Percentiles rank a stretch among this genome's conserved stretches.
phyloP scores from a whole-genome alignment of 1,140 invertebrate species.

The Eulimnadia texana region DNA sequence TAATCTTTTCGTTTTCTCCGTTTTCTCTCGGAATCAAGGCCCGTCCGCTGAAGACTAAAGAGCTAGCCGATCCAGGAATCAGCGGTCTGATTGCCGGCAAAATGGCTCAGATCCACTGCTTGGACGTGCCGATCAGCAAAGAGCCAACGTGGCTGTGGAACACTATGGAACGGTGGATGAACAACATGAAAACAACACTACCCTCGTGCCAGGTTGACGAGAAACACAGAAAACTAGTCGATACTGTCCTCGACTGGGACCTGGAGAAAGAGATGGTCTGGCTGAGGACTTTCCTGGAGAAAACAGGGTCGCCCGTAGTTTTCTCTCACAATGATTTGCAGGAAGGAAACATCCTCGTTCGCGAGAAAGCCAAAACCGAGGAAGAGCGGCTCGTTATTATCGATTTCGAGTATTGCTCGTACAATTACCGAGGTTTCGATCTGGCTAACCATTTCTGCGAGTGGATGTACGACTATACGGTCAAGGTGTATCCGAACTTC shows the following conservation, averaged over 20 bases:
- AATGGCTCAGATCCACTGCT: slow-evolving; percentile 75
- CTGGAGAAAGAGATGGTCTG: slow-evolving; percentile 21
- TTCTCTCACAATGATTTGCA: slow-evolving; percentile 96
- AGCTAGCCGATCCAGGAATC: slow-evolving; percentile 57
- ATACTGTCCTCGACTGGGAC: neutral
- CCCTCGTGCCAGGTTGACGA: neutral
- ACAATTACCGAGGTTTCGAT: slow-evolving; percentile 88
- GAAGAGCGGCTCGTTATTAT: slow-evolving; percentile 48
- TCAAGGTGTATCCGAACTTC: slow-evolving; percentile 61
- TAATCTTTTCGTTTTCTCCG: neutral
- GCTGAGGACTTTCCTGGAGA: slow-evolving; percentile 31
- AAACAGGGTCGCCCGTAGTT: slow-evolving; percentile 59
- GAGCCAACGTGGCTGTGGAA: slow-evolving; percentile 88
- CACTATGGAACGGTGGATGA: slow-evolving; percentile 39
- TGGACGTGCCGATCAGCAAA: slow-evolving; percentile 87
- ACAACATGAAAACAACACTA: slow-evolving; percentile 11
- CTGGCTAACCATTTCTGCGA: slow-evolving; percentile 92
- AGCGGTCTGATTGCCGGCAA: slow-evolving; percentile 74
- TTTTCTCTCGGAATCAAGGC: slow-evolving; percentile 38
- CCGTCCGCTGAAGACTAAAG: slow-evolving; percentile 58
- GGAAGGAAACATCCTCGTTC: slow-evolving; percentile 55
- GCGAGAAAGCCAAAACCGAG: slow-evolving; percentile 17
- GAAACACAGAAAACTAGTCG: neutral
- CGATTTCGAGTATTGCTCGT: slow-evolving; percentile 88
- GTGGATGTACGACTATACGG: slow-evolving; percentile 83